phyloP scores from a whole-genome alignment of 2,888 invertebrate species.

The Leucophenga montana region DNA sequence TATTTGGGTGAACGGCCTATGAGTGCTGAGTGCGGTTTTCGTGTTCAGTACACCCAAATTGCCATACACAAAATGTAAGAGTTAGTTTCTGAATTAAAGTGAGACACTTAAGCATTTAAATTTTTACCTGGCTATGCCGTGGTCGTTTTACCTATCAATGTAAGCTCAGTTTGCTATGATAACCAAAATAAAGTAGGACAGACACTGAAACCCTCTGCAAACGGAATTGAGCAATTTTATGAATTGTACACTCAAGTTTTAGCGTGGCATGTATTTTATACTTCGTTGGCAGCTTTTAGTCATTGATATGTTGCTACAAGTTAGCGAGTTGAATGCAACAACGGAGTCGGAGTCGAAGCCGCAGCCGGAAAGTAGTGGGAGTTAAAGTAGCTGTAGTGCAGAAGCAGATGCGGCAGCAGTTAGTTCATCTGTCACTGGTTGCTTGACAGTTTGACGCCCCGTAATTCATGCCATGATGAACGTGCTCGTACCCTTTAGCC shows the following conservation, averaged over 20 bases:
- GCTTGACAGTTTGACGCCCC: slow-evolving; percentile 68
- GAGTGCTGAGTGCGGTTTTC: no score
- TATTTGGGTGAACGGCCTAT: no score
- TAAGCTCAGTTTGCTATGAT: slow-evolving; percentile 52
- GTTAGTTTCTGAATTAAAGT: no score
- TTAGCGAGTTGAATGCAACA: no score
- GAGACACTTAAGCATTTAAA: no score
- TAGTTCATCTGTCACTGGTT: slow-evolving; percentile 58
- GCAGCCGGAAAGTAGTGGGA: background rate
- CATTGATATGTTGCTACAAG: no score
- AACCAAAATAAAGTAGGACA: slow-evolving; percentile 42
- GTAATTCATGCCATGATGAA: slow-evolving; percentile 67
- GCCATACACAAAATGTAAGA: no score
- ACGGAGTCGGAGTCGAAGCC: background rate
- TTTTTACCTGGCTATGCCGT: no score
- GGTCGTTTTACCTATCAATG: no score
- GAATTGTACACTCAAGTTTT: slow-evolving; percentile 49
- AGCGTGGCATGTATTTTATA: background rate
- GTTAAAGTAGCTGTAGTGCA: background rate
- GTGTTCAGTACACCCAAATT: no score
- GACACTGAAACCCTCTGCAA: slow-evolving; percentile 57
- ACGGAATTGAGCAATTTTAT: slow-evolving; percentile 67
- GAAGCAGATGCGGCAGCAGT: slow-evolving; percentile 31
- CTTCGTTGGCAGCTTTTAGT: slow-evolving; percentile 2
- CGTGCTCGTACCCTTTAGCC: slow-evolving; percentile 43